Evolutionary conservation across 2,113 vertebrate genomes (phyloP), one percentile per base, ranked within the genome.

Genomic region (Dicaeum eximium): DNA sequence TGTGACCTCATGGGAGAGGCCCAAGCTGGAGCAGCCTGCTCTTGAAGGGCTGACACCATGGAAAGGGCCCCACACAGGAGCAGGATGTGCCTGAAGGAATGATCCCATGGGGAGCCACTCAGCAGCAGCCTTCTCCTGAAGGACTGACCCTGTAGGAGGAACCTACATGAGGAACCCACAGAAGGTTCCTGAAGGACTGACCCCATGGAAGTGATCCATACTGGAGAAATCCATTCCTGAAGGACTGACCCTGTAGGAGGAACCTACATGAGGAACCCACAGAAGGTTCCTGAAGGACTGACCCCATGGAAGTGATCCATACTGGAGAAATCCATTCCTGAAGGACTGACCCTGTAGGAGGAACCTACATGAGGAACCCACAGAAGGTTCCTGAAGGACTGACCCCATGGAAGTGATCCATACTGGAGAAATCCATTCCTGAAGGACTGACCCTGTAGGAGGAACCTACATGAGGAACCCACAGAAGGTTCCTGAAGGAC

Each of bases 11-110:
- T 7, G 6, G 17, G 6, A 40, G 30, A 22, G 24, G 33, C 35
- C 16, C 5, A 10, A 1, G 6, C 5, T 58, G 44, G 25, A 58
- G 17, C 53, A 44, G 44, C 13, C 51, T 12, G 6, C 5, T 13
- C 13, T 10, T 24, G 60, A n/a, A n/a, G 40, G 40, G 19, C 17
- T 80, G 78, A 27, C 13, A 17, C 23, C 65, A 19, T 1, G 3
- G 44, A 28, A 7, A n/a, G 28, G 19, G 15, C 18, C 24, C 6
- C n/a, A 33, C 7, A 5, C 0, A 2, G 60, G 24, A 48, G 20
- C 24, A 75, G 37, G 61, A 47, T 15, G 15, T 14, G 24, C 10
- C 60, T 42, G 50, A 27, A 48, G 42, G 20, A 35, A 12, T 20
- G 54, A 70, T 28, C 19, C 30, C 24, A 5, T 8, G 30, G 44